These are phyloP conservation scores for Epizoanthus stellaris DNA, from an alignment of 92 coral and sea anemone genomes.

Conservation along the genomic window DNA sequence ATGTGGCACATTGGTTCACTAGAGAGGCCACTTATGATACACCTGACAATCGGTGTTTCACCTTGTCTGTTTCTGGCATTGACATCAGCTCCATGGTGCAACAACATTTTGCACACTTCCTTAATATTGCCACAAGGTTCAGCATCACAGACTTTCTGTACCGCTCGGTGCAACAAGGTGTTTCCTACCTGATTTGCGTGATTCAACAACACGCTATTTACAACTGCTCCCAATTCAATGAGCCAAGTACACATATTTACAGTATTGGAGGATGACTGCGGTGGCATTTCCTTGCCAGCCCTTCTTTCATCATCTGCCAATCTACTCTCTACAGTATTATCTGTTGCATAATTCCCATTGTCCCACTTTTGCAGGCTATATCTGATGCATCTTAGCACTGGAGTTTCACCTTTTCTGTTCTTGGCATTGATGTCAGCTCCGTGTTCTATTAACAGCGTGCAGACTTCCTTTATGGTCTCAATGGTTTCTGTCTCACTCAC, in stretches of 20 bases:
- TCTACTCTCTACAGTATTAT: background rate
- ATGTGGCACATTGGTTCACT: background rate
- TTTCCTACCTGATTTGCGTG: background rate
- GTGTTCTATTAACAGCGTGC: constrained; percentile 4
- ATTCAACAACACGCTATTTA: background rate
- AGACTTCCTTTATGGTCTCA: constrained; percentile 4
- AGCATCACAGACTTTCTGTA: background rate
- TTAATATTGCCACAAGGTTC: background rate
- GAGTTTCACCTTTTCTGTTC: constrained; percentile 19
- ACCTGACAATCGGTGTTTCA: background rate
- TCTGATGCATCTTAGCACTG: constrained; percentile 7
- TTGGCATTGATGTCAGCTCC: constrained; percentile 28
- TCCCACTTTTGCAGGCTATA: background rate
- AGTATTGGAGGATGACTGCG: background rate
- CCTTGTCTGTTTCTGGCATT: background rate
- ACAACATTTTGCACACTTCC: background rate
- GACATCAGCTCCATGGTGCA: constrained; percentile 1
- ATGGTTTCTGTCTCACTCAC: background rate
- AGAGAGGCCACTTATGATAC: background rate
- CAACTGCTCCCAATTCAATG: constrained; percentile 2
- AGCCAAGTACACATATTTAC: constrained; percentile 29
- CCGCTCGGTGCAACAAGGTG: background rate
- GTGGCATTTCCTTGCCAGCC: background rate
- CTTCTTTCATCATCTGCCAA: background rate
- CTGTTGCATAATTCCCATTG: background rate